Evolutionary conservation across 2,113 vertebrate species (phyloP).

Genomic region (Cottus gobio): DNA sequence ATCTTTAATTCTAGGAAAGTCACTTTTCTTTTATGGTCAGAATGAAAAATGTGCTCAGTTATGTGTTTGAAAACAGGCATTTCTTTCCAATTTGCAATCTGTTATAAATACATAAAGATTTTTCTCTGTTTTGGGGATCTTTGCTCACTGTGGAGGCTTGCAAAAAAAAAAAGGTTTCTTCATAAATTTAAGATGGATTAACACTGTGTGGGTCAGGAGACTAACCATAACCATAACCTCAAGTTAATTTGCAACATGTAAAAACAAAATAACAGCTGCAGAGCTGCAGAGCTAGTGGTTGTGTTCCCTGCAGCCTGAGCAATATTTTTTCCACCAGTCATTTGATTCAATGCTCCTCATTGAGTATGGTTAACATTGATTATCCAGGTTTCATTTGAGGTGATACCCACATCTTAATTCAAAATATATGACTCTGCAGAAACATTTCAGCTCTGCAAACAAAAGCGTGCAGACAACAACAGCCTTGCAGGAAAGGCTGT

Average conservation of each 20-base stretch:
- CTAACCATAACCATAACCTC: too few species aligned
- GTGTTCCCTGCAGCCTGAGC: constrained; percentile 8
- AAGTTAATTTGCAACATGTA: constrained; percentile 17
- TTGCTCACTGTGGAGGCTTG: neutral
- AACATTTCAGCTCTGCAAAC: constrained; percentile 29
- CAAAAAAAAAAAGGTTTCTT: neutral
- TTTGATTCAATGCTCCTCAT: constrained; percentile 1
- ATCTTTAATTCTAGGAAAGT: neutral
- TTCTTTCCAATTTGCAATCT: neutral
- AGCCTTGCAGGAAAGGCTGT: constrained; percentile 26
- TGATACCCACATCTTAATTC: constrained; percentile 11
- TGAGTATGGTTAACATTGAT: constrained; percentile 15
- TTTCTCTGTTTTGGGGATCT: neutral
- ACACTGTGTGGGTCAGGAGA: neutral
- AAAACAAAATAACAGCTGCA: constrained; percentile 6
- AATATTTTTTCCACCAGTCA: neutral
- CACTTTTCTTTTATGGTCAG: neutral
- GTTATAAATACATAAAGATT: neutral
- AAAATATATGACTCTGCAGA: constrained; percentile 1
- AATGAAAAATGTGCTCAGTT: neutral
- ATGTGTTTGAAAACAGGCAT: neutral
- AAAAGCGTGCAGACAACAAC: neutral
- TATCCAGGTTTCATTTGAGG: constrained; percentile 9
- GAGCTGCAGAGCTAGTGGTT: neutral
- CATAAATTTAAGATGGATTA: neutral